These are phyloP conservation scores for Tipula unca DNA, from an alignment of 2,888 invertebrate species.

Conservation along the genomic window DNA sequence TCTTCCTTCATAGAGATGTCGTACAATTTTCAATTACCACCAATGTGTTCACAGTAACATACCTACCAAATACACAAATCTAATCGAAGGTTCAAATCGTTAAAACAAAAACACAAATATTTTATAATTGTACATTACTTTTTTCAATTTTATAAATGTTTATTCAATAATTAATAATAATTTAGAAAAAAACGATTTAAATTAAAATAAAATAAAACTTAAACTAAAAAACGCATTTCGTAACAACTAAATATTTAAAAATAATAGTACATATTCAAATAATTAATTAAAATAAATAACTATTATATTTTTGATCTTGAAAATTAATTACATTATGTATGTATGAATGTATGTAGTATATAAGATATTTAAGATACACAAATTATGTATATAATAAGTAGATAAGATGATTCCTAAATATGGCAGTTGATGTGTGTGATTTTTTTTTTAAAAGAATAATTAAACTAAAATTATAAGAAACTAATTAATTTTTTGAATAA, in stretches of 20 bases:
- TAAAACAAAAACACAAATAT: neutral
- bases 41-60: no score
- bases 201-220: neutral
- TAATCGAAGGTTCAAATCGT: no score
- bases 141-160: neutral
- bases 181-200: neutral
- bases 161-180: neutral
- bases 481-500: neutral
- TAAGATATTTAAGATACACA: neutral
- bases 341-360: neutral
- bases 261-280: neutral
- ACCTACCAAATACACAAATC: no score
- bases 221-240: neutral
- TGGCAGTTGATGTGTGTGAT: neutral
- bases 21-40: no score
- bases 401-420: neutral
- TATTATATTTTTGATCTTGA: neutral
- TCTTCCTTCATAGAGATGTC: no score
- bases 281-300: neutral
- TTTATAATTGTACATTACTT: neutral
- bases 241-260: neutral
- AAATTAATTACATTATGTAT: neutral
- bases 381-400: neutral
- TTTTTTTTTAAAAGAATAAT: neutral
- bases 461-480: neutral